A percentile compares a stretch with the other conserved stretches of the same genome.
phyloP scores from a whole-genome alignment of 2,888 invertebrate species.

The Pristionchus arcanus region DNA sequence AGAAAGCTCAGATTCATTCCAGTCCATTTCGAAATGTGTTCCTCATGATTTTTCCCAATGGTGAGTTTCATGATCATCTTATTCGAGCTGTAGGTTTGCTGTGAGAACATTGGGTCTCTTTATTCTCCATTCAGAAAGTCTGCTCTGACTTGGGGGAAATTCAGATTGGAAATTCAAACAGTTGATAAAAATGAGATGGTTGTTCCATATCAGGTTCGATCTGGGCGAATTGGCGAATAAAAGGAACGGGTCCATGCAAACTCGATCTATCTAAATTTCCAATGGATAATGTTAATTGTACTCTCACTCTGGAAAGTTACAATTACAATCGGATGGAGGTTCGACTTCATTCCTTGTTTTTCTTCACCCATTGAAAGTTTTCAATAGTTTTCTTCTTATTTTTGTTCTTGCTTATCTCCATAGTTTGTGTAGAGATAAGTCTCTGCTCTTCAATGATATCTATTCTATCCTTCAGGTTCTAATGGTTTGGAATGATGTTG shows the following conservation, averaged over 20 bases:
- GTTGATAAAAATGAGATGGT: no score
- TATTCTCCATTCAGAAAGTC: no score
- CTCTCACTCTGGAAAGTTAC: constrained; percentile 78
- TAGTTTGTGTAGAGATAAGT: no score
- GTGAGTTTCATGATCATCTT: constrained; percentile 58
- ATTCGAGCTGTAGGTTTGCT: not conserved
- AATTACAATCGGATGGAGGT: constrained; percentile 75
- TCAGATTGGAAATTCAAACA: no score
- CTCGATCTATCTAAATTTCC: constrained; percentile 78
- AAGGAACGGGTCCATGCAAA: constrained; percentile 77
- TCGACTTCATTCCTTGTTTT: not conserved
- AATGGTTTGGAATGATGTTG: constrained; percentile 70
- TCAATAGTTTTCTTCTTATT: no score
- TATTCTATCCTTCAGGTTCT: constrained; percentile 60
- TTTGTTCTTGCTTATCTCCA: no score
- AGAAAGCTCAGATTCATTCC: constrained; percentile 77
- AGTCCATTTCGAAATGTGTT: constrained; percentile 79
- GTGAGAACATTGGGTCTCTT: no score
- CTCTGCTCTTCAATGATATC: not conserved
- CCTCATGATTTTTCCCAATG: constrained; percentile 79
- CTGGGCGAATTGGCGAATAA: constrained; percentile 79
- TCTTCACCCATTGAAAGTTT: not conserved
- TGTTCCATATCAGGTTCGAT: constrained; percentile 72
- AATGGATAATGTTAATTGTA: constrained; percentile 76
- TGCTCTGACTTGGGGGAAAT: no score